phyloP scores from a whole-genome alignment of 2,797 vertebrate genomes.

The Melanogrammus aeglefinus region DNA sequence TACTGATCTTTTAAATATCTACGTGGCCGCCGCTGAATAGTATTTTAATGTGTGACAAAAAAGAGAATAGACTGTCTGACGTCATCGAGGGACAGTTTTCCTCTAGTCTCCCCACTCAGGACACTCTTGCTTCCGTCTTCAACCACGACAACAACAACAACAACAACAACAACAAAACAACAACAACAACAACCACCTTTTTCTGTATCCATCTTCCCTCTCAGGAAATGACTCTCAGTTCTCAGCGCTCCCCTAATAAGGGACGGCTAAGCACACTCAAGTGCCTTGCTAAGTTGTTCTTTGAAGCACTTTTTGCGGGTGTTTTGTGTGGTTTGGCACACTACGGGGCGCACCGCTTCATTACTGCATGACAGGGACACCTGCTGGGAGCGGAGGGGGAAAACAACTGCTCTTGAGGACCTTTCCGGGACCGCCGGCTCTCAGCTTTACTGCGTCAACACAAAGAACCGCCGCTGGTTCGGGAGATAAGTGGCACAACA shows the following conservation, averaged over 20 bases:
- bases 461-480: neutral
- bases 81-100: slow-evolving; percentile 14
- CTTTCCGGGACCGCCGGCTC: neutral
- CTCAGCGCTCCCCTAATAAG: no score
- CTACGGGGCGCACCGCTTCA: slow-evolving; percentile 51
- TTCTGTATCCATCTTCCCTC: no score
- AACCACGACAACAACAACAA: no score
- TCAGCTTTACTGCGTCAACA: neutral
- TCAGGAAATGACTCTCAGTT: no score
- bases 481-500: neutral
- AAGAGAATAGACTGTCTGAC: slow-evolving; percentile 26
- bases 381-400: slow-evolving; percentile 65
- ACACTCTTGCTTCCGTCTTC: no score
- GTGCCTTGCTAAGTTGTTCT: slow-evolving; percentile 44
- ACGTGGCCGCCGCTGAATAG: slow-evolving; percentile 17
- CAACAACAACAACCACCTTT: no score
- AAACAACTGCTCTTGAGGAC: slow-evolving; percentile 45
- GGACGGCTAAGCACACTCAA: neutral
- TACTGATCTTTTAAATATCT: slow-evolving; percentile 8
- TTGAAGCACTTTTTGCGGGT: slow-evolving; percentile 43
- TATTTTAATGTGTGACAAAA: slow-evolving; percentile 40
- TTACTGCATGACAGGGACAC: slow-evolving; percentile 69
- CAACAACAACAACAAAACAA: no score
- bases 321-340: slow-evolving; percentile 41
- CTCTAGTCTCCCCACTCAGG: no score